These are phyloP conservation scores for Buceros bicornis DNA, from an alignment of 2,797 vertebrate genomes.

Conservation along the genomic window DNA sequence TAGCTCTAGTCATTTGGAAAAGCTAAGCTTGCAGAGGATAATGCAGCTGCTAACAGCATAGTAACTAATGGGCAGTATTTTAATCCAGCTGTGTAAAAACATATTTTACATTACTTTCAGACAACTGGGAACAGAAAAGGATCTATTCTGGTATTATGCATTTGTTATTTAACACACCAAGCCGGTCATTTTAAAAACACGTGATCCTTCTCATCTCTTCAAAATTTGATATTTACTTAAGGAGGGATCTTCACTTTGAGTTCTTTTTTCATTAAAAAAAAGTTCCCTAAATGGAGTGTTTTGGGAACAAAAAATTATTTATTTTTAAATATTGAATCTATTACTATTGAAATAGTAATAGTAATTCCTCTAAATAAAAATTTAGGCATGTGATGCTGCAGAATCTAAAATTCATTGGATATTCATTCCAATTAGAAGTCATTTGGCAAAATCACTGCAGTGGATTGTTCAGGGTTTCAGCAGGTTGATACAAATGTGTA, in stretches of 20 bases:
- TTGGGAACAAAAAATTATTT: background rate
- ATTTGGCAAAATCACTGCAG: background rate
- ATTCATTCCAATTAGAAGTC: background rate
- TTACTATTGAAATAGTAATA: background rate
- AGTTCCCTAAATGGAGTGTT: background rate
- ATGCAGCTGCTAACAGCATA: slow-evolving; percentile 19
- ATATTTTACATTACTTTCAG: slow-evolving; percentile 16
- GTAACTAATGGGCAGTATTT: background rate
- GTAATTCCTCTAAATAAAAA: background rate
- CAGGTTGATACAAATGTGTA: background rate
- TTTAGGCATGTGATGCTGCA: background rate
- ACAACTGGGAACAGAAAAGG: background rate
- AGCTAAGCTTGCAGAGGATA: background rate
- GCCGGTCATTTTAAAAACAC: background rate
- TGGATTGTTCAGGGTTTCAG: background rate
- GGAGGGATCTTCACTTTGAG: background rate
- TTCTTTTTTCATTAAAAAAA: background rate
- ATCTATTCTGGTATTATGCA: background rate
- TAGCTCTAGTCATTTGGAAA: slow-evolving; percentile 20
- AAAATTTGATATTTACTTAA: background rate
- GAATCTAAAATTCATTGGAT: background rate
- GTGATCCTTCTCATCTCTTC: background rate
- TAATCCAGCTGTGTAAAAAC: slow-evolving; percentile 24
- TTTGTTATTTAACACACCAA: background rate
- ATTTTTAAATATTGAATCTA: background rate